These are phyloP conservation scores for Strix aluco DNA, from an alignment of 2,113 vertebrate genomes.

Conservation along the genomic window DNA sequence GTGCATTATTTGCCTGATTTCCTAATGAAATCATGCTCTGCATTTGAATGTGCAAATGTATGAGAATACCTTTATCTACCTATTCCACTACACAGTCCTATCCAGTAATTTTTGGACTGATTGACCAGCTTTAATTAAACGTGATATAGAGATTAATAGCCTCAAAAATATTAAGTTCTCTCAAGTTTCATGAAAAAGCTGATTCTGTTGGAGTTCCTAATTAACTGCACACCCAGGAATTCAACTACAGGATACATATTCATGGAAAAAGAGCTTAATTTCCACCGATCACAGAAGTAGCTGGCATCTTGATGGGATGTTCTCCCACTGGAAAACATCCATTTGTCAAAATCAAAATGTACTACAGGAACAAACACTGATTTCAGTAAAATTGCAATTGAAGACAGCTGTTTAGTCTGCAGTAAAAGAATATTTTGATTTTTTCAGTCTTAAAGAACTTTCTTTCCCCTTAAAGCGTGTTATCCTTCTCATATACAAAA, in stretches of 20 bases:
- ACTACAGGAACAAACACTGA: background rate
- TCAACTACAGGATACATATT: background rate
- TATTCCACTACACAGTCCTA: background rate
- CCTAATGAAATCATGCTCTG: background rate
- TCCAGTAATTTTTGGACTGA: background rate
- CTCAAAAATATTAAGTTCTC: background rate
- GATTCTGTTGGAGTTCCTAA: background rate
- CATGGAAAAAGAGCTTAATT: background rate
- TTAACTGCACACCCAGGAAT: background rate
- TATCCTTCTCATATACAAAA: background rate
- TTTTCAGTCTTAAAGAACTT: background rate
- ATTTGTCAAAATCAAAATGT: slow-evolving; percentile 10
- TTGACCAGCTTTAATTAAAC: background rate
- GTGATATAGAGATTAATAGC: background rate
- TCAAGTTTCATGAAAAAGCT: background rate
- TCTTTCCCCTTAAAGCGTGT: background rate
- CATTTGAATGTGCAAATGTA: background rate
- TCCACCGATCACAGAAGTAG: background rate
- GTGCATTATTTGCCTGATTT: background rate
- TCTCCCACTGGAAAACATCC: slow-evolving; percentile 12
- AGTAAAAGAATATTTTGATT: background rate
- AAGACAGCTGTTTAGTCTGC: background rate
- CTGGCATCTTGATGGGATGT: background rate
- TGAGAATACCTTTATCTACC: background rate
- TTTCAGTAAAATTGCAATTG: background rate